Conservation (phyloP, 2,888 invertebrate species). For the Amphipyra tragopoginis region DNA sequence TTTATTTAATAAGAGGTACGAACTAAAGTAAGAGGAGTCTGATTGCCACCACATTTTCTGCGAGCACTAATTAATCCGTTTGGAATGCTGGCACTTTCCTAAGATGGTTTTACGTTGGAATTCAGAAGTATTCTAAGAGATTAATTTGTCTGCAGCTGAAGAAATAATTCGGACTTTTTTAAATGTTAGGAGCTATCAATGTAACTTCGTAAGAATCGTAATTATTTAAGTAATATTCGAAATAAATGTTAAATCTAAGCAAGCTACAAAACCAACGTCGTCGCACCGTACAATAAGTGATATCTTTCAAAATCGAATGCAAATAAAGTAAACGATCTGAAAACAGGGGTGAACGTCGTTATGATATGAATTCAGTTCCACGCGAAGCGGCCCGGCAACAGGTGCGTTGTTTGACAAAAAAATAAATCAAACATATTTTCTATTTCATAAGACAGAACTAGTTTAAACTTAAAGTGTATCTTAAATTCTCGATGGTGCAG, state of each 20-base stretch:
- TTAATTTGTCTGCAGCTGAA: slow-evolving; percentile 33
- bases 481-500: slow-evolving; percentile 58
- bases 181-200: neutral
- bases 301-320: slow-evolving; percentile 30
- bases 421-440: slow-evolving; percentile 12
- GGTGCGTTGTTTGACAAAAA: slow-evolving; percentile 41
- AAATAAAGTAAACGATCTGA: slow-evolving; percentile 37
- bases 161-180: slow-evolving; percentile 16
- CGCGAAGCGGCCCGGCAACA: slow-evolving; percentile 43
- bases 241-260: neutral
- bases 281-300: slow-evolving; percentile 12
- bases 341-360: slow-evolving; percentile 34
- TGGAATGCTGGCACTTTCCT: slow-evolving; percentile 15
- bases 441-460: too few species aligned
- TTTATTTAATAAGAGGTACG: slow-evolving; percentile 29
- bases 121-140: slow-evolving; percentile 25
- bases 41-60: slow-evolving; percentile 43
- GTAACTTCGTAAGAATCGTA: neutral
- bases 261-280: neutral
- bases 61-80: slow-evolving; percentile 46
- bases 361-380: slow-evolving; percentile 53
- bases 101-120: slow-evolving; percentile 32
- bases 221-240: neutral
- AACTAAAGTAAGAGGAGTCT: slow-evolving; percentile 32
- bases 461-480: slow-evolving; percentile 38